A percentile compares a stretch with the other conserved stretches of the same genome.
Conservation (phyloP, 2,113 vertebrate species). For the Amazona guildingii region DNA sequence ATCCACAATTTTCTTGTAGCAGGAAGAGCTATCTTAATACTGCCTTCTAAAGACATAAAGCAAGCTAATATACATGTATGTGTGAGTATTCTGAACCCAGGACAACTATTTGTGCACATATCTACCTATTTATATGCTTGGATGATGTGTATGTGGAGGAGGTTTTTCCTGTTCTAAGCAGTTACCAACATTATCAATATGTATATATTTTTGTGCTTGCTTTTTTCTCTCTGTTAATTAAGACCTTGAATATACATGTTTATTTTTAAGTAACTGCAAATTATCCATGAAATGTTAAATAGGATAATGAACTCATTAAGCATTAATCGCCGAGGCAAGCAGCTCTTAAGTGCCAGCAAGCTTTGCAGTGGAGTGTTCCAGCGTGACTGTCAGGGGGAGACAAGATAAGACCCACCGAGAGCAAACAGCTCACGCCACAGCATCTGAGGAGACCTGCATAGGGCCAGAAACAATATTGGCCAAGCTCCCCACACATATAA, state of each 20-base stretch:
- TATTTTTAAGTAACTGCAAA: constrained; percentile 55
- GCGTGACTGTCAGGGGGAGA: background rate
- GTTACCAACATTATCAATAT: background rate
- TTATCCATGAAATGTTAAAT: constrained; percentile 55
- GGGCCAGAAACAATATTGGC: background rate
- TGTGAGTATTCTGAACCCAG: background rate
- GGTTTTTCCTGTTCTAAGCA: background rate
- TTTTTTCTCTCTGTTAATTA: constrained; percentile 12
- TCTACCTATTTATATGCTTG: background rate
- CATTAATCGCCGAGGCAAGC: background rate
- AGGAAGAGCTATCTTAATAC: background rate
- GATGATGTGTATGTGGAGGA: background rate
- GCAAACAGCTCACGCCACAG: background rate
- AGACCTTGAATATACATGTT: constrained; percentile 46
- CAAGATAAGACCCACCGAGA: background rate
- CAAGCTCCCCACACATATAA: background rate
- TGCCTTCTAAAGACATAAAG: background rate
- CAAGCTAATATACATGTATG: background rate
- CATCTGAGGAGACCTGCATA: background rate
- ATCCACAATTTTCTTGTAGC: background rate
- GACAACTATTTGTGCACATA: background rate
- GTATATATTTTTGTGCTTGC: background rate
- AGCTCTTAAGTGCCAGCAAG: background rate
- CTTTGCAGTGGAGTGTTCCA: background rate
- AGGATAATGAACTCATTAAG: constrained; percentile 59